phyloP scores from a whole-genome alignment of 64 coral and sea anemone species.

The Anthopleura sola region DNA sequence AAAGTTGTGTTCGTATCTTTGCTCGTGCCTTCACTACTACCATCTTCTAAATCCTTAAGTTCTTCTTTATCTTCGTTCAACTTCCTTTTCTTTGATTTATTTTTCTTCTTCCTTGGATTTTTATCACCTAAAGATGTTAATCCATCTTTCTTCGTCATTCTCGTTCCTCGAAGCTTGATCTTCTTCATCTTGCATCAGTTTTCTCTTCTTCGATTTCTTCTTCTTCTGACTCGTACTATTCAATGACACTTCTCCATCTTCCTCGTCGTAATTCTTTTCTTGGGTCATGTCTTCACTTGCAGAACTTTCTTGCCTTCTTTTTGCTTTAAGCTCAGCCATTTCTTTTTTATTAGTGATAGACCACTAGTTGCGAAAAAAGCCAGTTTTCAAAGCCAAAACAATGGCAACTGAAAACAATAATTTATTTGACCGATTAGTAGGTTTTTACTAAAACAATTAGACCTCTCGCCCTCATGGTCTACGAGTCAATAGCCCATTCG shows the following conservation, averaged over 20 bases:
- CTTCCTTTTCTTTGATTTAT: slow-evolving; percentile 16
- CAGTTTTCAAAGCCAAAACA: no score
- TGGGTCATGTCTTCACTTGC: not conserved
- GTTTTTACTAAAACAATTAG: no score
- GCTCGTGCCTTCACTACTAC: not conserved
- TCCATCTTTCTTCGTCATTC: not conserved
- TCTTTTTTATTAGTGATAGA: no score
- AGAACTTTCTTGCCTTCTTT: not conserved
- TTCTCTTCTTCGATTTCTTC: slow-evolving; percentile 20
- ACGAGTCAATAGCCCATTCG: no score
- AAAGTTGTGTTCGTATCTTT: not conserved
- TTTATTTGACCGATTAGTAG: no score
- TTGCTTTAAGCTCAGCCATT: slow-evolving; percentile 51
- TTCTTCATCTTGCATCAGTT: not conserved
- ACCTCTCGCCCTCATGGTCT: no score
- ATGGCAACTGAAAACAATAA: no score
- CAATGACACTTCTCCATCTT: not conserved
- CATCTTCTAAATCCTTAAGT: no score
- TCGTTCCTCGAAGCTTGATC: no score
- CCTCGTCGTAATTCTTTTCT: not conserved
- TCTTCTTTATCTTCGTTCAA: not conserved
- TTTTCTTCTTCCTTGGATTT: slow-evolving; percentile 33
- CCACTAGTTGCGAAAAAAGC: no score
- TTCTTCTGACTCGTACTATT: slow-evolving; percentile 9
- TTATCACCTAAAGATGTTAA: not conserved